Evolutionary conservation across 1,140 invertebrate species (phyloP), one percentile per base, ranked within the genome.

Genomic region (Paraescarpia echinospica): DNA sequence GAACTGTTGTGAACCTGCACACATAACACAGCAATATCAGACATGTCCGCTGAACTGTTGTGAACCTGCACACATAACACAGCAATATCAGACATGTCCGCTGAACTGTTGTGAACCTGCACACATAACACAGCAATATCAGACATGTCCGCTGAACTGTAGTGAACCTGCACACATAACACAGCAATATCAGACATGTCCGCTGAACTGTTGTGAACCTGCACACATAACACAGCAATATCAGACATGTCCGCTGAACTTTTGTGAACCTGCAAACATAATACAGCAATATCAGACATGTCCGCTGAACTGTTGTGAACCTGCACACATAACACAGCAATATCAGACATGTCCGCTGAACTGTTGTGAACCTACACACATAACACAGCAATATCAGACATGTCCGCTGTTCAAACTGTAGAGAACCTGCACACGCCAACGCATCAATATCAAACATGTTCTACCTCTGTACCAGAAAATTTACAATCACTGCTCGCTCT

Each of bases 1-100:
- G 35, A 33, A 91, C 41, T 34, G 33, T 90, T 34, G 89, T 90
- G 89, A 90, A 90, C 18, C 89, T 90, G 33, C 89, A 90, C 89
- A 34, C 14, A 33, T 22, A 22, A 34, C 34, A 35, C 18, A 31
- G n/a, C 33, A 34, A 33, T 90, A n/a, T n/a, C n/a, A n/a, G n/a
- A n/a, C n/a, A n/a, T n/a, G 41, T 48, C 91, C 41, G 12, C 91
- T 48, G 35, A 33, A 91, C 41, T 34, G 33, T 90, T 34, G 89
- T 90, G 89, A 90, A 90, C 18, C 89, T 90, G 33, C 89, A 90
- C 89, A 34, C 14, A 33, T 22, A 22, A 34, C 34, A 35, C 18
- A 31, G n/a, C 33, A 34, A 33, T 90, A n/a, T n/a, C n/a, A n/a
- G n/a, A n/a, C n/a, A n/a, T n/a, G 41, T 48, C 91, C 41, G 12